phyloP scores from a whole-genome alignment of 2,888 invertebrate species.

The Oscheius sp. region DNA sequence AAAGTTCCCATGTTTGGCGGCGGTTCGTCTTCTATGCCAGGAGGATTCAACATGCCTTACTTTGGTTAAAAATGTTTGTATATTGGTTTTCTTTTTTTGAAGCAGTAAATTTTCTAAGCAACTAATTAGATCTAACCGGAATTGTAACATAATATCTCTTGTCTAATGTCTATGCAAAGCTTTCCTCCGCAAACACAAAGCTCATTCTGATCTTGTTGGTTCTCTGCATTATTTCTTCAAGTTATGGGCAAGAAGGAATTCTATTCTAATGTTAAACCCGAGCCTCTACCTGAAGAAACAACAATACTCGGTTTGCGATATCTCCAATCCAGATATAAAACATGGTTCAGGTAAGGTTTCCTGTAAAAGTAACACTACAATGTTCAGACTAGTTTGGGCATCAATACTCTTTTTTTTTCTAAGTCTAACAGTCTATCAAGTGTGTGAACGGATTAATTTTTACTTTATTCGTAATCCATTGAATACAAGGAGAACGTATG shows the following conservation, averaged over 20 bases:
- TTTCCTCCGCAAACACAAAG: slow-evolving; percentile 13
- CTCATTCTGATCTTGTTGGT: background rate
- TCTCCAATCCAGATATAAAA: slow-evolving; percentile 60
- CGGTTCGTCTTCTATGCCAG: background rate
- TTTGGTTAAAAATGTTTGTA: slow-evolving; percentile 7
- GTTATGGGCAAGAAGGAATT: background rate
- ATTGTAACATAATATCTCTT: slow-evolving; percentile 20
- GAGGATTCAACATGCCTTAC: slow-evolving; percentile 2
- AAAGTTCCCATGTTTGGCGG: background rate
- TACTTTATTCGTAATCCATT: slow-evolving; percentile 64
- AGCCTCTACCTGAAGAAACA: slow-evolving; percentile 60
- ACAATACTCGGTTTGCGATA: slow-evolving; percentile 64
- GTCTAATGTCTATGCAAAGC: slow-evolving; percentile 17
- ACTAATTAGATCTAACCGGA: slow-evolving; percentile 22
- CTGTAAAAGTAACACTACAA: slow-evolving; percentile 11
- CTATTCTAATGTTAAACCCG: too few species aligned
- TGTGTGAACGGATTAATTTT: slow-evolving; percentile 59
- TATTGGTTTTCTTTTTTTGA: background rate
- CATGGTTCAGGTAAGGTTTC: slow-evolving; percentile 55
- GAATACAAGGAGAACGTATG: slow-evolving; percentile 55
- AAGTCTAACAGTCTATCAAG: slow-evolving; percentile 62
- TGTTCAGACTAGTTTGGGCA: slow-evolving; percentile 59
- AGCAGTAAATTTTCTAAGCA: background rate
- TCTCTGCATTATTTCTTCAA: background rate
- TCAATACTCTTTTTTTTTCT: slow-evolving; percentile 59